Evolutionary conservation across 2,888 invertebrate genomes (phyloP).

Genomic region (Deilephila porcellus): DNA sequence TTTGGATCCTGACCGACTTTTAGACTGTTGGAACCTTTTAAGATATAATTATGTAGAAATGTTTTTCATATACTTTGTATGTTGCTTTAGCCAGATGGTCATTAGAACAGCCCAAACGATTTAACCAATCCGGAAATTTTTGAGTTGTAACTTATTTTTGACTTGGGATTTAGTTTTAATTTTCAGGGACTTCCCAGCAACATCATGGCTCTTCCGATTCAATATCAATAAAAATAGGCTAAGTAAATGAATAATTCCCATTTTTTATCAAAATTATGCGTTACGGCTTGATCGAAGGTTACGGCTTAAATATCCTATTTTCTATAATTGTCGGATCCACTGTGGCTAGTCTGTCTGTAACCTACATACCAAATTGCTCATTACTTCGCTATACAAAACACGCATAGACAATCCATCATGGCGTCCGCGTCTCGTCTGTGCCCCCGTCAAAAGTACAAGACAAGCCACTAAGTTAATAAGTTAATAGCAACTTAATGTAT

Average conservation of each 20-base stretch:
- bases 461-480: conserved; percentile 55
- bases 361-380: conserved; percentile 21
- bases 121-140: too few species aligned
- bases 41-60: too few species aligned
- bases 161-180: too few species aligned
- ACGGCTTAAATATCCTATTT: too few species aligned
- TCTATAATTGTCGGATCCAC: background rate
- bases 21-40: background rate
- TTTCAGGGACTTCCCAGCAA: too few species aligned
- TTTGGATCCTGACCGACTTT: background rate
- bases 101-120: too few species aligned
- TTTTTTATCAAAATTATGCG: background rate
- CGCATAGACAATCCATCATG: conserved; percentile 49
- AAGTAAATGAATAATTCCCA: too few species aligned
- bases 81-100: too few species aligned
- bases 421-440: conserved; percentile 47
- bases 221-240: too few species aligned
- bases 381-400: conserved; percentile 12
- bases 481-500: conserved; percentile 35
- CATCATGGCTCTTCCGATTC: too few species aligned
- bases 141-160: too few species aligned
- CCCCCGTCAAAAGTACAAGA: conserved; percentile 48
- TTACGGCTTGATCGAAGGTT: background rate
- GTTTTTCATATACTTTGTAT: too few species aligned
- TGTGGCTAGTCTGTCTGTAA: conserved; percentile 1